A percentile compares a stretch with the other conserved stretches of the same genome.
These are phyloP conservation scores for Masnerella sp. DNA, from an alignment of 2,888 invertebrate species.

Conservation along the genomic window DNA sequence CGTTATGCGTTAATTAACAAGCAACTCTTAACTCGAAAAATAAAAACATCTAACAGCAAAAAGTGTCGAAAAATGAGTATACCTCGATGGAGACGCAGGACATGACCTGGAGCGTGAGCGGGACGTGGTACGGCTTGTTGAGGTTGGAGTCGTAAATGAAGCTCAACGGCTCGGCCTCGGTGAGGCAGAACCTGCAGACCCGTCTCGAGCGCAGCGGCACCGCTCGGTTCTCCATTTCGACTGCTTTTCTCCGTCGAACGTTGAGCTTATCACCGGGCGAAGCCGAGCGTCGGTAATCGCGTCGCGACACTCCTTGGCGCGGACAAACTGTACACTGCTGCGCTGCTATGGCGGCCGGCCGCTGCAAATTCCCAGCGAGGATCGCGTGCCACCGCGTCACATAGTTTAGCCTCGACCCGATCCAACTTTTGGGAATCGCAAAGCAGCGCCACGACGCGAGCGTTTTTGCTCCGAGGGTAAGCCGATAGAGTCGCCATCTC, in stretches of 20 bases:
- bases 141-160: slow-evolving; percentile 83
- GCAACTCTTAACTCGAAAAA: slow-evolving; percentile 13
- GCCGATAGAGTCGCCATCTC: slow-evolving; percentile 34
- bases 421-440: slow-evolving; percentile 63
- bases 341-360: slow-evolving; percentile 71
- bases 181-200: slow-evolving; percentile 87
- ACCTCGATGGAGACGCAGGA: slow-evolving; percentile 89
- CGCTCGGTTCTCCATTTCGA: slow-evolving; percentile 82
- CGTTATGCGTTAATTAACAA: slow-evolving; percentile 44
- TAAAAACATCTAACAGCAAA: too few species aligned
- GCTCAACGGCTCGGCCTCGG: slow-evolving; percentile 81
- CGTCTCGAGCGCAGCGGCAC: slow-evolving; percentile 81
- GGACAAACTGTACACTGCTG: slow-evolving; percentile 71
- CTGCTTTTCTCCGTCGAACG: neutral
- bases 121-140: slow-evolving; percentile 81
- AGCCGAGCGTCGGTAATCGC: slow-evolving; percentile 77
- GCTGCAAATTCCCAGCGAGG: slow-evolving; percentile 61
- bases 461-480: slow-evolving; percentile 43
- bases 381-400: slow-evolving; percentile 64
- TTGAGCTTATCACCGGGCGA: slow-evolving; percentile 61
- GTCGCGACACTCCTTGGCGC: slow-evolving; percentile 63
- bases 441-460: slow-evolving; percentile 65
- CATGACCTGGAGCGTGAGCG: slow-evolving; percentile 86
- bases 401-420: slow-evolving; percentile 57
- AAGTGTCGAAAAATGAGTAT: slow-evolving; percentile 65